Evolutionary conservation across 2,797 vertebrate species (phyloP), one percentile per base, ranked within the genome.

Genomic region (Ficedula albicollis): DNA sequence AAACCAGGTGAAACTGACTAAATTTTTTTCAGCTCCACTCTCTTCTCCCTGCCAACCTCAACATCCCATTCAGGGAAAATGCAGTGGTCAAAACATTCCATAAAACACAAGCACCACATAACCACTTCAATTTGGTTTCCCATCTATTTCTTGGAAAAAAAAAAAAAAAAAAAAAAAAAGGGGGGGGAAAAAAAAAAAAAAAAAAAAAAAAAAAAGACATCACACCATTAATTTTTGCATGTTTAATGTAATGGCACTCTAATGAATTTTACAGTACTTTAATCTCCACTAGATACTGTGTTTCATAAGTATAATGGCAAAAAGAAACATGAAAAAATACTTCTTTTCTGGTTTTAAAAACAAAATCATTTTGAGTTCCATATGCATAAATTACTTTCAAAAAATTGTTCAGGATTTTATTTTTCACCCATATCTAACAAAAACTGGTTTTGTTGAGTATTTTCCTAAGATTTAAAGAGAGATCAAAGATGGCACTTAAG

Each of bases 231-330:
- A 23, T 89, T 93, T 85, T 83, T 51, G 90, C 18, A 39, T 13
- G 1, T 95, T 96, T 96, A 96, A 94, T 96, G 62, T 59, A 91
- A 93, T 81, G 89, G 91, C 70, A 95, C 63, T 49, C 76, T 68
- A 87, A 70, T 84, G 63, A 90, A 80, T 15, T 95, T 86, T 95
- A 94, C 87, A 94, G 84, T 94, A 93, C 66, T 93, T 94, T 73
- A 27, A 70, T 56, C 63, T 91, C 79, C 85, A 76, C 59, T 69
- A 83, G 39, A 87, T 76, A 86, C 10, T 63, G 73, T 60, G 51
- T 95, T 94, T 93, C 80, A 56, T 51, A 77, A 86, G 44, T 46
- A 87, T 22, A 93, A 78, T 6, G 15, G 6, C 25, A 67, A 60
- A 68, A 92, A 6, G 5, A 88, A 84, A 78, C 23, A 72, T 29